Evolutionary conservation across 2,888 invertebrate genomes (phyloP).

Genomic region (Drosophila conformis): DNA sequence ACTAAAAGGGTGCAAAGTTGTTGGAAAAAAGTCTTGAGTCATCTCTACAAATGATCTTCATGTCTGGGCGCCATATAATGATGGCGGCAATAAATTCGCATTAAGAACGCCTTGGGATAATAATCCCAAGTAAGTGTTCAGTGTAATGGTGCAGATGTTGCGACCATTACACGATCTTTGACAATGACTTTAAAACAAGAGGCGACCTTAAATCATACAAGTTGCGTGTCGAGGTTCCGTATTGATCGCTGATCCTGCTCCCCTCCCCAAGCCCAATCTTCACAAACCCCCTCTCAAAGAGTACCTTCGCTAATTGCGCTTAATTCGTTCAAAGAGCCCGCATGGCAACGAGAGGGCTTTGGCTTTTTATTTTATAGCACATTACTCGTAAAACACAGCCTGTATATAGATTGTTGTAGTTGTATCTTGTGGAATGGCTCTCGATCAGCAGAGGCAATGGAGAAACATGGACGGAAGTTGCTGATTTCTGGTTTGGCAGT

Average conservation of each 20-base stretch:
- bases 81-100: conserved; percentile 80
- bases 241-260: conserved; percentile 48
- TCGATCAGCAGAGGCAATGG: conserved; percentile 18
- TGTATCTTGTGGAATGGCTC: conserved; percentile 3
- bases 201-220: conserved; percentile 47
- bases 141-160: conserved; percentile 51
- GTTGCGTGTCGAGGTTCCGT: conserved; percentile 46
- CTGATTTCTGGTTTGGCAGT: conserved; percentile 68
- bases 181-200: conserved; percentile 37
- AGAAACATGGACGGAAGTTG: conserved; percentile 69
- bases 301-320: conserved; percentile 77
- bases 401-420: background rate
- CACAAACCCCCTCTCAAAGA: conserved; percentile 14
- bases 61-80: conserved; percentile 64
- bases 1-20: conserved; percentile 62
- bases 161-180: conserved; percentile 33
- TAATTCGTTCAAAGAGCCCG: conserved; percentile 80
- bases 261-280: background rate
- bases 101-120: conserved; percentile 64
- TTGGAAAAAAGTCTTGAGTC: conserved; percentile 68
- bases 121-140: conserved; percentile 16
- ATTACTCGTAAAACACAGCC: conserved; percentile 32
- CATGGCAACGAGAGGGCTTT: conserved; percentile 47
- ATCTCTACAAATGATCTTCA: conserved; percentile 52
- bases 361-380: conserved; percentile 56